Base-by-base conservation (phyloP, 2,888 invertebrate genomes). In the Leptarthrus brevirostris region DNA sequence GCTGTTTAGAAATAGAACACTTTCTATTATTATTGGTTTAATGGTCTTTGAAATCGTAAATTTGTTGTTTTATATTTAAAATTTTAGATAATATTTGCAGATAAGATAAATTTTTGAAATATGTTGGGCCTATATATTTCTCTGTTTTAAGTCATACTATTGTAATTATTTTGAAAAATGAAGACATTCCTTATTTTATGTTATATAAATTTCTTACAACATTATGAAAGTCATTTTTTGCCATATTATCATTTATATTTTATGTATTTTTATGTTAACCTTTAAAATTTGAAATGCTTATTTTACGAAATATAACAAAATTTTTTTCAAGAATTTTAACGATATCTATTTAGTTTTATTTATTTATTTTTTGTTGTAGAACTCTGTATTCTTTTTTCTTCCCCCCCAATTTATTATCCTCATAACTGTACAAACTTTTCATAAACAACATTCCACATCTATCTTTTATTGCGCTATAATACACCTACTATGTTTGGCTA, bases 381-480 rank as follows among this genome's bases (percentile, higher is more conserved):
- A 34, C 36, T 34, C 44, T 44, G 16, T 3, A 14, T 44, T 44
- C 30, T 30, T 26, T 30, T 56, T 56, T 14, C 16, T 8, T 53
- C 18, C 22, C 22, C 24, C 24, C 12, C 52, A 24, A 34, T 22
- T 53, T n/a, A 8, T 30, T 30, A 5, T 30, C 30, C 30, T 30
- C 56, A 56, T 30, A 56, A 30, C 30, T 56, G 56, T 56, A 56
- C 30, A 56, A 56, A 56, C 14, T 56, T 56, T 30, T 56, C 30
- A 56, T 56, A 56, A 56, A 24, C n/a, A 56, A 30, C 56, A 56
- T 56, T 56, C 12, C 30, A 34, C 16, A 30, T 52, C 16, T 56
- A 14, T 56, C 22, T 54, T 24, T 56, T 56, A 56, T 26, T 56
- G 56, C 56, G 24, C 26, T 56, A 53, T 53, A 56, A 24, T 56